A percentile compares a stretch with the other conserved stretches of the same genome.
These are phyloP conservation scores for Chloroclystis v-ata DNA, from an alignment of 2,888 invertebrate species.

Conservation along the genomic window DNA sequence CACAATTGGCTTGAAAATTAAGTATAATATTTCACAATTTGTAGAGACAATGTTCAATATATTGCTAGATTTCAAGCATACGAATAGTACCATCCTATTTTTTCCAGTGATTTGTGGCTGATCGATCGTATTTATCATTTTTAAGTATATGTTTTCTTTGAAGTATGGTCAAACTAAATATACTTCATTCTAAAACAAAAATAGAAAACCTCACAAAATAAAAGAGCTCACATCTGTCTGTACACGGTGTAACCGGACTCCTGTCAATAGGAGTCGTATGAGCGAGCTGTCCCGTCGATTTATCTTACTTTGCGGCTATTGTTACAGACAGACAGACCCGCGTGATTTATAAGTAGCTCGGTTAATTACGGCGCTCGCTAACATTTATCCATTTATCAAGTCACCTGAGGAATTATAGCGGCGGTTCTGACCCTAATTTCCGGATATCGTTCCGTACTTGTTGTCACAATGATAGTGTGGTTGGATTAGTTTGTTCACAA, in stretches of 20 bases:
- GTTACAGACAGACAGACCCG: conserved; percentile 60
- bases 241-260: conserved; percentile 38
- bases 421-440: conserved; percentile 1
- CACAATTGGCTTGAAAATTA: neutral
- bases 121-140: no score
- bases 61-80: no score
- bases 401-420: conserved; percentile 23
- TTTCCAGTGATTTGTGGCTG: no score
- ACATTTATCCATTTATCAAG: conserved; percentile 57
- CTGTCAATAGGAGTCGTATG: conserved; percentile 68
- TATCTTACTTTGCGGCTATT: conserved; percentile 74
- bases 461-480: neutral
- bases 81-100: no score
- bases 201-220: no score
- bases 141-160: no score
- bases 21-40: neutral
- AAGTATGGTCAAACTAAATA: no score
- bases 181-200: no score
- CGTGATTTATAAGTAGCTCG: conserved; percentile 71
- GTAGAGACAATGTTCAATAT: no score
- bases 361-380: conserved; percentile 69
- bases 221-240: conserved; percentile 30
- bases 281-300: conserved; percentile 68
- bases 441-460: conserved; percentile 32
- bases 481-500: no score